These are phyloP conservation scores for Chalcis sispes DNA, from an alignment of 2,888 invertebrate genomes.

Conservation along the genomic window DNA sequence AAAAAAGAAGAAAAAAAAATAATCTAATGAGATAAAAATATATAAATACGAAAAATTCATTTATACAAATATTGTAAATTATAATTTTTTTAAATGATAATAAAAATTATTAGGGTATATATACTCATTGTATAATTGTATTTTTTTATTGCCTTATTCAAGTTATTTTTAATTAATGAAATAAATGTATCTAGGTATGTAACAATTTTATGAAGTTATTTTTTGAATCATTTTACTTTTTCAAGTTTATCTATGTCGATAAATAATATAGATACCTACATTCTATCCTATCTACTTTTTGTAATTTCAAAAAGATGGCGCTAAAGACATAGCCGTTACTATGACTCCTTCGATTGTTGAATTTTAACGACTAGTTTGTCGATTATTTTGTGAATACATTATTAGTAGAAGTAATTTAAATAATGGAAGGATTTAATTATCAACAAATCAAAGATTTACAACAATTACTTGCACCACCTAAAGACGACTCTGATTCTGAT, in stretches of 20 bases:
- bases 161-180: too few relatives aligned
- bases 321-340: constrained; percentile 22
- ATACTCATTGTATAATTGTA: too few relatives aligned
- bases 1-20: constrained; percentile 37
- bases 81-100: not conserved
- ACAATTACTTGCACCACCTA: constrained; percentile 66
- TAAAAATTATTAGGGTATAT: not conserved
- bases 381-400: not conserved
- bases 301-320: constrained; percentile 34
- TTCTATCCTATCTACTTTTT: too few relatives aligned
- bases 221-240: too few relatives aligned
- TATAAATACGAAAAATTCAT: not conserved
- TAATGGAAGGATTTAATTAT: constrained; percentile 68
- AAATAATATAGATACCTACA: too few relatives aligned
- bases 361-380: not conserved
- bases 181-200: too few relatives aligned
- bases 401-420: constrained; percentile 2
- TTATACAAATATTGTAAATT: constrained; percentile 20
- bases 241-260: too few relatives aligned
- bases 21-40: constrained; percentile 15
- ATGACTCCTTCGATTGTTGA: constrained; percentile 42
- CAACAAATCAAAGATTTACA: constrained; percentile 69
- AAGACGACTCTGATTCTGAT: constrained; percentile 69
- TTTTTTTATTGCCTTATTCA: too few relatives aligned
- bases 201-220: too few relatives aligned